Conservation (phyloP, 1,140 invertebrate genomes). For the Procambarus clarkii region DNA sequence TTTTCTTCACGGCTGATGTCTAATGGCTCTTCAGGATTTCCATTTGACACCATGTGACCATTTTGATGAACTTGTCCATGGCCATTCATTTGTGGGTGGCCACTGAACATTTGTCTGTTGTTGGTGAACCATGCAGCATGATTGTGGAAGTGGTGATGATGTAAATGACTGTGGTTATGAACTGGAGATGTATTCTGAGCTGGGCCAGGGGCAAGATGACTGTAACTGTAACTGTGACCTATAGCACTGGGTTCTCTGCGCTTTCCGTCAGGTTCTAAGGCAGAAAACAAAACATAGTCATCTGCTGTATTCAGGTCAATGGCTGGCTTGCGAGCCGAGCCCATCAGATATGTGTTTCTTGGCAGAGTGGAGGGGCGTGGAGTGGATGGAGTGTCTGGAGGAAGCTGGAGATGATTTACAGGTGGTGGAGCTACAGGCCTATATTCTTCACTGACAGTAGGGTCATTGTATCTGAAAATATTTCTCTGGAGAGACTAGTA, state of each 20-base stretch:
- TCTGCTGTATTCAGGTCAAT: slow-evolving; percentile 75
- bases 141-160: slow-evolving; percentile 68
- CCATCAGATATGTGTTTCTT: slow-evolving; percentile 81
- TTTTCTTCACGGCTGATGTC: slow-evolving; percentile 60
- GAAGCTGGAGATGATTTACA: slow-evolving; percentile 60
- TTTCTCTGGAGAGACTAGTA: slow-evolving; percentile 76
- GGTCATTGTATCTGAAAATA: slow-evolving; percentile 77
- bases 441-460: slow-evolving; percentile 73
- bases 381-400: slow-evolving; percentile 75
- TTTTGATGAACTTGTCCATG: slow-evolving; percentile 55
- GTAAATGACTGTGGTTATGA: slow-evolving; percentile 29
- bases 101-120: slow-evolving; percentile 54
- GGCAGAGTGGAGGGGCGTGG: slow-evolving; percentile 82
- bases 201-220: slow-evolving; percentile 61
- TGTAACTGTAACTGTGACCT: slow-evolving; percentile 70
- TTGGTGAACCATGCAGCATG: slow-evolving; percentile 65
- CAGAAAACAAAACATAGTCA: slow-evolving; percentile 76
- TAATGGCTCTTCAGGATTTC: slow-evolving; percentile 58
- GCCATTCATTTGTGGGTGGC: slow-evolving; percentile 55
- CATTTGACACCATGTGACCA: slow-evolving; percentile 60
- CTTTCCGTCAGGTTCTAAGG: slow-evolving; percentile 72
- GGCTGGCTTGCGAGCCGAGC: slow-evolving; percentile 73
- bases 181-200: slow-evolving; percentile 38
- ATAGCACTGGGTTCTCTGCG: slow-evolving; percentile 61
- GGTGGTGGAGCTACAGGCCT: slow-evolving; percentile 45